Evolutionary conservation across 2,113 vertebrate species (phyloP), one percentile per base, ranked within the genome.

Genomic region (Siphamia tubifer): DNA sequence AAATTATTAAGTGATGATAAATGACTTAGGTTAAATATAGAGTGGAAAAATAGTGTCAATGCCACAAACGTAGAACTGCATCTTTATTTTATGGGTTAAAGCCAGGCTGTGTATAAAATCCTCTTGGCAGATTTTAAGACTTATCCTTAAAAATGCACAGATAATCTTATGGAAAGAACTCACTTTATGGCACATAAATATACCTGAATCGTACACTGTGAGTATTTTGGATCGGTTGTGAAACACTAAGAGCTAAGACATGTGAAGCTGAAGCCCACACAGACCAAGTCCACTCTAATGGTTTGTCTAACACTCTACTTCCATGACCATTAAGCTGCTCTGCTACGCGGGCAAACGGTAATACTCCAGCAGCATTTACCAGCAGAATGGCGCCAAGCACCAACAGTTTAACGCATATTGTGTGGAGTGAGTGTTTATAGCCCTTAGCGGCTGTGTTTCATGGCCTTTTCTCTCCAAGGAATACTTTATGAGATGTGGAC

Each of bases 261-360:
- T 5, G 25, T 21, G 28, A 34, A 19, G 30, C 45, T 13, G 25
- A 27, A n/a, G 44, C 44, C 67, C 49, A 52, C 42, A 53, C 55
- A 9, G 44, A 71, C 38, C 34, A 3, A 68, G 62, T 44, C 67
- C 36, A 58, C 71, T 79, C 47, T 87, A 81, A 89, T 85, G 84
- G 77, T 74, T 74, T 70, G 43, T 82, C 69, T 74, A 77, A 81
- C 68, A 75, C 64, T 69, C 74, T 74, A 79, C 82, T 85, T 58
- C 71, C 76, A 64, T 72, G 74, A 66, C 85, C 82, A 85, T 90
- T 87, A 87, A 76, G 71, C 79, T 51, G 87, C 79, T 81, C 51
- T 61, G 76, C 74, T 65, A 68, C 73, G 76, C 69, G 77, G 40
- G 35, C 74, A 74, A 60, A 56, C 58, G 25, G 74, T 60, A 58